These are phyloP conservation scores for Ommatoiulus sabulosus DNA, from an alignment of 2,888 invertebrate genomes.

Conservation along the genomic window DNA sequence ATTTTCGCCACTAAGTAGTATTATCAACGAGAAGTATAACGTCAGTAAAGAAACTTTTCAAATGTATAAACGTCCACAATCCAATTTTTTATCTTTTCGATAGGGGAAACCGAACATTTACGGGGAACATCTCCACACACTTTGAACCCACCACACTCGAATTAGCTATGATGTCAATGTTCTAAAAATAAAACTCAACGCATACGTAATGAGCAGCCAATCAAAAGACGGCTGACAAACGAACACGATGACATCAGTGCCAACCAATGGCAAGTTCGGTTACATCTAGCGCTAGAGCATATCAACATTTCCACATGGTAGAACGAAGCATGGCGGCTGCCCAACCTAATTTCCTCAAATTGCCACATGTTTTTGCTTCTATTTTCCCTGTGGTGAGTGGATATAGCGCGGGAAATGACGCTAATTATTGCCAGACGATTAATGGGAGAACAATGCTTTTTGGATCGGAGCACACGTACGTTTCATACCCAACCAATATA, in stretches of 20 bases:
- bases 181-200: constrained; percentile 3
- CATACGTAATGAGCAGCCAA: constrained; percentile 47
- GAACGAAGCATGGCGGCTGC: neutral
- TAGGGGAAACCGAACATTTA: neutral
- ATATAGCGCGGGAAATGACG: neutral
- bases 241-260: neutral
- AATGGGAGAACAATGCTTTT: constrained; percentile 4
- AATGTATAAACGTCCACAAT: neutral
- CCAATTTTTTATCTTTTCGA: neutral
- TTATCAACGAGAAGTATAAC: neutral
- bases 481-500: neutral
- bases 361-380: neutral
- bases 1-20: neutral
- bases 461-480: constrained; percentile 25
- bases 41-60: constrained; percentile 30
- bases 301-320: constrained; percentile 26
- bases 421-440: neutral
- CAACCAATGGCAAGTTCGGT: constrained; percentile 28
- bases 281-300: neutral
- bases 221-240: neutral
- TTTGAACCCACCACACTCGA: constrained; percentile 37
- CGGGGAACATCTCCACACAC: constrained; percentile 45
- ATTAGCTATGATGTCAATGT: constrained; percentile 46
- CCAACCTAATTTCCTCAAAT: neutral
- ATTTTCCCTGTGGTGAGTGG: neutral